Conservation (phyloP, 2,113 vertebrate genomes). For the Echinops telfairi region DNA sequence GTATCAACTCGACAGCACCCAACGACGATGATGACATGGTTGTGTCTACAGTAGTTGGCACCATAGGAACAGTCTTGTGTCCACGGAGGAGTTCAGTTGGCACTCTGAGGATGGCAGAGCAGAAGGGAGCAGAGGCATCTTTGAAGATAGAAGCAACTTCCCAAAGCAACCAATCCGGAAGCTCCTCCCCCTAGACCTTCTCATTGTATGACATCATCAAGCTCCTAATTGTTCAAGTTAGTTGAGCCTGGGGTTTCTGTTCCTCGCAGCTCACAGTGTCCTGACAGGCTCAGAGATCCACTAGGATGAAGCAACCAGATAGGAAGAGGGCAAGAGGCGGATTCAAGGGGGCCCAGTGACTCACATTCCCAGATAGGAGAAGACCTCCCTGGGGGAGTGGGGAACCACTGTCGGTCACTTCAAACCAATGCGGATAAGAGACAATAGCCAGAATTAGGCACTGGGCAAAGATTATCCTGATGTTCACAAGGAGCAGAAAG, state of each 20-base stretch:
- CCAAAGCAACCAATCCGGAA: neutral
- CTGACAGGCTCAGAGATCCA: constrained; percentile 45
- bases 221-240: constrained; percentile 45
- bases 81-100: neutral
- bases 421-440: constrained; percentile 49
- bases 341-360: constrained; percentile 56
- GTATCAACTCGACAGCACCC: too few species aligned
- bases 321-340: constrained; percentile 48
- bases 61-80: neutral
- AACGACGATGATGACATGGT: neutral
- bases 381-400: constrained; percentile 51
- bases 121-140: neutral
- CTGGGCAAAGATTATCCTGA: constrained; percentile 49
- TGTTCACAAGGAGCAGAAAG: constrained; percentile 53
- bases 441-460: constrained; percentile 62
- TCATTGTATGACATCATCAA: constrained; percentile 1
- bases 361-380: constrained; percentile 63
- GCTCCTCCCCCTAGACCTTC: neutral
- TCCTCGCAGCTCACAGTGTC: neutral
- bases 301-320: constrained; percentile 59
- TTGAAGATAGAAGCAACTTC: neutral
- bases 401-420: constrained; percentile 35
- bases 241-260: constrained; percentile 21
- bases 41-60: neutral
- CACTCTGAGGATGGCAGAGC: neutral